A percentile compares a stretch with the other conserved stretches of the same genome.
Conservation (phyloP, 2,797 vertebrate species). For the Spinus pinus region DNA sequence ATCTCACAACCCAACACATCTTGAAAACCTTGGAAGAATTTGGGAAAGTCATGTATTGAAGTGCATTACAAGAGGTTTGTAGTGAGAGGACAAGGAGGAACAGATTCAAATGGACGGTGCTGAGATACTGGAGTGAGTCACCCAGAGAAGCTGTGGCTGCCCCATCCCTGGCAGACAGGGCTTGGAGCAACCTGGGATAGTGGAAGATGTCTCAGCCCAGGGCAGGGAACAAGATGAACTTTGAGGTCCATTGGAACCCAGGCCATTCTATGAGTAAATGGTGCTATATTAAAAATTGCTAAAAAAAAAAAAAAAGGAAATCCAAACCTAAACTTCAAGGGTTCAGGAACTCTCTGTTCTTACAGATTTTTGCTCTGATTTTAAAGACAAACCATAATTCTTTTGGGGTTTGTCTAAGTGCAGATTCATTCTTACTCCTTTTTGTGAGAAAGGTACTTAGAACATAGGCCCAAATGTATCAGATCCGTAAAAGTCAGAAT, state of each 20-base stretch:
- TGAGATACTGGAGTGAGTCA: not conserved
- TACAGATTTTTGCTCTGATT: not conserved
- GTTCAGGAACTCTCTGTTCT: not conserved
- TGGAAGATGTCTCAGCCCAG: not conserved
- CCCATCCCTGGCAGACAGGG: not conserved
- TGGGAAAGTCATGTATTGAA: not conserved
- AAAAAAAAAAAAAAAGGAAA: not conserved
- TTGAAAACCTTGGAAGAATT: not conserved
- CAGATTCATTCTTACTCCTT: not conserved
- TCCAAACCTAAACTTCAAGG: not conserved
- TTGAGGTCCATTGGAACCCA: not conserved
- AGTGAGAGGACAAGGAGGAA: not conserved
- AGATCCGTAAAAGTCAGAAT: not conserved
- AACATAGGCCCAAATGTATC: not conserved
- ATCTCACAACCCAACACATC: not conserved
- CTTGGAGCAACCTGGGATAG: not conserved
- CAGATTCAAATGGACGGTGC: not conserved
- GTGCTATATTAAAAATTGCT: not conserved
- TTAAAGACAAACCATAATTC: not conserved
- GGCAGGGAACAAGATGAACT: not conserved
- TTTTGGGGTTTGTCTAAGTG: not conserved
- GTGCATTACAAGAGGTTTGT: not conserved
- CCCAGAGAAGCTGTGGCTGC: not conserved
- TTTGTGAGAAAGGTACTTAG: not conserved
- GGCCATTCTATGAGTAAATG: not conserved